Base-by-base conservation (phyloP, 2,113 vertebrate genomes). In the Sakesphorus luctuosus region DNA sequence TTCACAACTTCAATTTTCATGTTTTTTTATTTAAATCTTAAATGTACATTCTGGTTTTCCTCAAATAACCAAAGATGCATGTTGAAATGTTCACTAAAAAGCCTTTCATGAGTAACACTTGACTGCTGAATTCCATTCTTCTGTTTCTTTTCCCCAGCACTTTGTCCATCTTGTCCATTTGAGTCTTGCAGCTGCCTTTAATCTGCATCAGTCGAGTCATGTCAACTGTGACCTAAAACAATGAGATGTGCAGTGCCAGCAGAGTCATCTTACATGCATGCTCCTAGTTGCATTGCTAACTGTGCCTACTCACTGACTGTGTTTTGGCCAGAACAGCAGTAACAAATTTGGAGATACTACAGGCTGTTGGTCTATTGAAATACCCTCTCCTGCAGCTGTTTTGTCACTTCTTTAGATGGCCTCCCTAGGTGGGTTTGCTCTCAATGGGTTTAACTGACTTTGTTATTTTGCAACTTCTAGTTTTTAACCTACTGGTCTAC, bases 201-300 rank as follows among this genome's bases (percentile, higher is more conserved):
- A 83, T 94, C 76, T 87, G 40, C 71, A 46, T 11, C 53, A 46
- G 29, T 43, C 63, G 71, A 82, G 44, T 35, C 2, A 4, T 65
- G 43, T 79, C 46, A 29, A 2, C 55, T 87, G 66, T 93, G 78
- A 40, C 67, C 82, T 85, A 7, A 77, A 83, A 73, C 90, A 85
- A 89, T 80, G 75, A 87, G 58, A 71, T 73, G 40, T 50, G 66
- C 81, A 33, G 78, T 85, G 89, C 91, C 91, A 94, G 78, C 53
- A 10, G 6, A 47, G 47, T 31, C 3, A 0, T n/a, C 43, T 52
- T 23, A 9, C 55, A 58, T 80, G 44, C 53, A 6, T 47, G 66
- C 21, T 95, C 61, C 29, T 23, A 5, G 24, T 44, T 74, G 73
- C 33, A 6, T 36, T 47, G 6, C 62, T 63, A 2, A 21, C 62